Evolutionary conservation across 2,888 invertebrate species (phyloP).

Genomic region (Mongoloraphidia duomilia): DNA sequence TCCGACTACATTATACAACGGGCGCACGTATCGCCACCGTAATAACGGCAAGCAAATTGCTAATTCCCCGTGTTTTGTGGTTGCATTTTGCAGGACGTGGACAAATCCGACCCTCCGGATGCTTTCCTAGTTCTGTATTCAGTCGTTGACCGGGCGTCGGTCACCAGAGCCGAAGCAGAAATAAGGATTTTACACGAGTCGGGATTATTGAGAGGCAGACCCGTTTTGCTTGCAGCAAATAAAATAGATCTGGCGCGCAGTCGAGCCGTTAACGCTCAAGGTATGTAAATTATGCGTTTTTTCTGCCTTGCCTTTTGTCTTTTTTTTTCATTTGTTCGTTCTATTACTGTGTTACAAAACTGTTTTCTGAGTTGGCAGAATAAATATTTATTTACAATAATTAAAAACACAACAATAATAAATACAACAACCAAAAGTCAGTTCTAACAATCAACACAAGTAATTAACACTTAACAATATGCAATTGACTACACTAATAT

Average conservation of each 20-base stretch:
- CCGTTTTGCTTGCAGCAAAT: slow-evolving; percentile 80
- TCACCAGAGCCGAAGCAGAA: slow-evolving; percentile 68
- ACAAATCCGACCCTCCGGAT: slow-evolving; percentile 55
- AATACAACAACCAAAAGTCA: too few relatives aligned
- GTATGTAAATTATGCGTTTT: slow-evolving; percentile 33
- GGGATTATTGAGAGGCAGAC: slow-evolving; percentile 59
- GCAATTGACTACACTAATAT: too few relatives aligned
- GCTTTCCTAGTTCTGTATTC: slow-evolving; percentile 84
- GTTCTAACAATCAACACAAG: too few relatives aligned
- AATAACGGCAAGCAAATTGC: too few relatives aligned
- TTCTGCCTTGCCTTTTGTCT: neutral
- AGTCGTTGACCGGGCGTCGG: slow-evolving; percentile 80
- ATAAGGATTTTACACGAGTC: slow-evolving; percentile 62
- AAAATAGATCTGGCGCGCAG: slow-evolving; percentile 88
- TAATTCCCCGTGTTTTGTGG: too few relatives aligned
- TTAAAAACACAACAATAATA: too few relatives aligned
- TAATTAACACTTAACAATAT: too few relatives aligned
- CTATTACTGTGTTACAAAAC: too few relatives aligned
- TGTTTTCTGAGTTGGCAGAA: too few relatives aligned
- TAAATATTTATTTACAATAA: too few relatives aligned
- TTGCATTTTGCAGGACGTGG: slow-evolving; percentile 47
- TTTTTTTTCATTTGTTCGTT: neutral
- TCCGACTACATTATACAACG: too few relatives aligned
- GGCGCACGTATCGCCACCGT: too few relatives aligned
- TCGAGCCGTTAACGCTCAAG: slow-evolving; percentile 78